Base-by-base conservation (phyloP, 2,113 vertebrate genomes). In the Perognathus longimembris region DNA sequence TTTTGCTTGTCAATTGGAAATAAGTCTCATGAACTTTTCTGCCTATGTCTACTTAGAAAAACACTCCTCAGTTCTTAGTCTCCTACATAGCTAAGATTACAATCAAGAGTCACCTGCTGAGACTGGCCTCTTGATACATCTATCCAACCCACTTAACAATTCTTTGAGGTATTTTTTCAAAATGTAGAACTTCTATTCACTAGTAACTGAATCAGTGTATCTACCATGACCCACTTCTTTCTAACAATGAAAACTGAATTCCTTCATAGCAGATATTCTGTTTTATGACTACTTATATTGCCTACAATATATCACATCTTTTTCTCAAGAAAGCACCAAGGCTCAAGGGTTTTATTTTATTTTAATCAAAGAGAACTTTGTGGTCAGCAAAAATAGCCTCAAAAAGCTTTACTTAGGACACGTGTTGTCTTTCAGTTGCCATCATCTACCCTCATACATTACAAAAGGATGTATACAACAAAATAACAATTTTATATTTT, bases 371-470 rank as follows among this genome's bases (percentile, higher is more conserved):
- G 50, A 91, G n/a, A 20, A 93, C 88, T 96, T 96, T 10, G 4
- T 75, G 71, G 36, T 70, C 73, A 92, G 86, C 93, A 94, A 94
- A 96, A 96, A 94, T 57, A 94, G 71, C 54, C 92, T 90, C 69
- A 86, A 81, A 90, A 64, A 95, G 69, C 86, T 67, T 92, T 78
- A 90, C 50, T 36, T 61, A 92, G 74, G 61, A 85, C 21, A 91
- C 64, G 66, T 94, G 85, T 18, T 82, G 36, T 82, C 64, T 82
- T 88, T 96, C 24, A 85, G 61, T 34, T 78, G 40, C 71, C 36
- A 84, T 73, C 17, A 57, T 30, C 26, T 28, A 89, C 40, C 45
- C 57, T 84, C 61, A 87, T 24, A 59, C 5, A 40, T 64, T 77
- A 80, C 63, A 86, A 89, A 85, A 90, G 20, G 73, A 82, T n/a